phyloP scores from a whole-genome alignment of 2,888 invertebrate species.

The Noctua pronuba region DNA sequence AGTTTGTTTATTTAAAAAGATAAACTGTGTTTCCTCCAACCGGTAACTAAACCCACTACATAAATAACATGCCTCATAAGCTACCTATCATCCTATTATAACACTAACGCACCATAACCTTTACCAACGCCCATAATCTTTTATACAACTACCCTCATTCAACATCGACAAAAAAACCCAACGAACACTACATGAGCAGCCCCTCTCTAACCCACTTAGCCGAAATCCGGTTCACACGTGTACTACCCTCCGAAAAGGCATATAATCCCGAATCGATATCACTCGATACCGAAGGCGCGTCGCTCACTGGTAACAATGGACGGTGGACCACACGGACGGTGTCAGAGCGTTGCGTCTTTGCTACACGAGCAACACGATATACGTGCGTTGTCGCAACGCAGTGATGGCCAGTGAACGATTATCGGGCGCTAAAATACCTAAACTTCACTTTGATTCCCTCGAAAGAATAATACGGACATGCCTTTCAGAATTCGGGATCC shows the following conservation, averaged over 20 bases:
- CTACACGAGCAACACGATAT: background rate
- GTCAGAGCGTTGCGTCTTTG: background rate
- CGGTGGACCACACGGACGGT: background rate
- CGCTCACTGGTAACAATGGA: background rate
- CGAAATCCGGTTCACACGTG: slow-evolving; percentile 69
- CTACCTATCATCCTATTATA: background rate
- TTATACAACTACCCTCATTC: slow-evolving; percentile 37
- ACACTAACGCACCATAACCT: slow-evolving; percentile 22
- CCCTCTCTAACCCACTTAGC: slow-evolving; percentile 66
- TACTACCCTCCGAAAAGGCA: slow-evolving; percentile 63
- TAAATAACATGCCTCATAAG: background rate
- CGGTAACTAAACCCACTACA: background rate
- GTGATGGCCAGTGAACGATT: too few relatives aligned
- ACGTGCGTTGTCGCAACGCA: too few relatives aligned
- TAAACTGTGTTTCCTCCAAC: too few relatives aligned
- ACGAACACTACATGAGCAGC: slow-evolving; percentile 44
- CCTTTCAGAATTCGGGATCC: too few relatives aligned
- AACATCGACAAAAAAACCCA: slow-evolving; percentile 30
- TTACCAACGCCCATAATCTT: slow-evolving; percentile 31
- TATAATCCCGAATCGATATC: slow-evolving; percentile 78
- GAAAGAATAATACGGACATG: too few relatives aligned
- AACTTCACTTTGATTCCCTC: too few relatives aligned
- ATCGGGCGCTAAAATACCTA: too few relatives aligned
- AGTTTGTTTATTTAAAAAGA: too few relatives aligned
- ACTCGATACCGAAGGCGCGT: slow-evolving; percentile 69